Evolutionary conservation across 1,140 invertebrate species (phyloP).

Genomic region (Euborellia annulipes): DNA sequence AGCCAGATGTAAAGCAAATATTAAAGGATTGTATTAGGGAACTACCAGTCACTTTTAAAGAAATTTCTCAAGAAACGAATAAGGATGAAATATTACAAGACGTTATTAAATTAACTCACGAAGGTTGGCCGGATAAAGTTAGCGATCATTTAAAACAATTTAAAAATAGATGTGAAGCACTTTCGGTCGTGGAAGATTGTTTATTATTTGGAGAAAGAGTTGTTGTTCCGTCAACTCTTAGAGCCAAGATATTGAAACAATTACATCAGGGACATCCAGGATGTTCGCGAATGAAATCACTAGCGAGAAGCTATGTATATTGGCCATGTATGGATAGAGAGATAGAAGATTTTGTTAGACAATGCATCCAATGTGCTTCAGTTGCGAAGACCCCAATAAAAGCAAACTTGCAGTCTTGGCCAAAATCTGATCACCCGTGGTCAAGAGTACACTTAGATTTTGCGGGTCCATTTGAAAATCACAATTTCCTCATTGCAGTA

Average conservation of each 20-base stretch:
- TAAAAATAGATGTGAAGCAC: not conserved
- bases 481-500: not conserved
- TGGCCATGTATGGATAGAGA: not conserved
- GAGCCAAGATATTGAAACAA: slow-evolving; percentile 1
- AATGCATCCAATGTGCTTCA: too few relatives aligned
- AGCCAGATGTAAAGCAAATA: too few relatives aligned
- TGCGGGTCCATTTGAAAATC: not conserved
- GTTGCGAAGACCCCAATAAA: too few relatives aligned
- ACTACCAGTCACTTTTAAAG: not conserved
- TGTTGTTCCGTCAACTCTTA: slow-evolving; percentile 1
- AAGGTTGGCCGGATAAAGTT: slow-evolving; percentile 6
- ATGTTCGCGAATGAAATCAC: slow-evolving; percentile 8
- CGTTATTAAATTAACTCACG: not conserved
- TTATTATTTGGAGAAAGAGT: slow-evolving; percentile 10
- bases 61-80: slow-evolving; percentile 1
- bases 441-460: not conserved
- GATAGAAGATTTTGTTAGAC: not conserved
- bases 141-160: too few relatives aligned
- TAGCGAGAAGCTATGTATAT: slow-evolving; percentile 13
- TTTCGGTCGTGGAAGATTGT: slow-evolving; percentile 8
- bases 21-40: too few relatives aligned
- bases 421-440: not conserved
- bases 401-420: too few relatives aligned
- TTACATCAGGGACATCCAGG: slow-evolving; percentile 9
- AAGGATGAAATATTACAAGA: not conserved